Evolutionary conservation across 37 sponge, comb jelly and placozoan species (phyloP), one percentile per base, ranked within the genome.

Genomic region (Halisarca cf. caerulea): DNA sequence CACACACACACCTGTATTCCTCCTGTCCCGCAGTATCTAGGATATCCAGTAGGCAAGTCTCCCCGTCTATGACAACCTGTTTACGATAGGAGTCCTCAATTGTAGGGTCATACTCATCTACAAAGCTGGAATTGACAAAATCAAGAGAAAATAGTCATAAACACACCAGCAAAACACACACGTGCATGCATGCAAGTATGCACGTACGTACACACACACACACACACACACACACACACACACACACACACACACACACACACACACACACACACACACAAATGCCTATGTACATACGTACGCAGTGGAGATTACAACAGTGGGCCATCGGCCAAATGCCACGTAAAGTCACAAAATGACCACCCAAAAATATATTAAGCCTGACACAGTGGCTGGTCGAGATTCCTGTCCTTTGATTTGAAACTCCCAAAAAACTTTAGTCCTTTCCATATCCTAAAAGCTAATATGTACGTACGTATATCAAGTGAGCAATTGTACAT

Each of bases 11-110:
- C 85, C 85, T 85, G 83, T 94, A 94, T 70, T 96, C 97, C 59
- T 96, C 94, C 37, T 96, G 97, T 39, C 97, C 97, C 3, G 97
- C 97, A 41, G 97, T 96, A 75, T 96, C 97, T 33, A 96, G 80
- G 32, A 96, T 96, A 73, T 96, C 93, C 58, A 93, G 85, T 11
- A 93, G 72, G 84, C 93, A 93, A 2, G 93, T 89, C 59, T 93
- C 93, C 21, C 93, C 90, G 42, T 93, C 93, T 34, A 93, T 93
- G 0, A 93, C 93, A 24, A 89, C 93, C 51, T 89, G 89, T 38
- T 66, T 90, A 34, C 91, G 68, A 80, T 90, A 90, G 40, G 91
- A 90, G 86, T 90, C 91, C 74, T 89, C 91, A 25, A 90, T 90
- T 23, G 91, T 90, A 8, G 91, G 91, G 35, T 90, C 91, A 86